A percentile compares a stretch with the other conserved stretches of the same genome.
Evolutionary conservation across 2,797 vertebrate genomes (phyloP).

Genomic region (Otus scops): DNA sequence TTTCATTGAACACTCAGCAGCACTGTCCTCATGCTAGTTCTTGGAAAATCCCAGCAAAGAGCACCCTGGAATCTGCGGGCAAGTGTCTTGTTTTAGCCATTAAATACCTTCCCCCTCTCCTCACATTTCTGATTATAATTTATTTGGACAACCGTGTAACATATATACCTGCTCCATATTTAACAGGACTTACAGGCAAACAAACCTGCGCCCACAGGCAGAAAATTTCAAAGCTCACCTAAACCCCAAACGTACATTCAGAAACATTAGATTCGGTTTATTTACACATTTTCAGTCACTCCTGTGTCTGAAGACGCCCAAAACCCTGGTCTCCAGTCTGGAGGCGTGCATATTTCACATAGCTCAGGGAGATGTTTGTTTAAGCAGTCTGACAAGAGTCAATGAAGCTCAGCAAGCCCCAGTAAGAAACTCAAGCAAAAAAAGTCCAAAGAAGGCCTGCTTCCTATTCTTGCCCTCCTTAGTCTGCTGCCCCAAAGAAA

Average conservation of each 20-base stretch:
- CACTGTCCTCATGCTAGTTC: not conserved
- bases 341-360: not conserved
- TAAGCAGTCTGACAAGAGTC: slow-evolving; percentile 12
- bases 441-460: not conserved
- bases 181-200: slow-evolving; percentile 43
- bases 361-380: slow-evolving; percentile 3
- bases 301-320: not conserved
- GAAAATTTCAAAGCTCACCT: slow-evolving; percentile 36
- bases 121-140: slow-evolving; percentile 21
- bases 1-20: not conserved
- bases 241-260: slow-evolving; percentile 41
- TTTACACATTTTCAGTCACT: slow-evolving; percentile 23
- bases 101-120: not conserved
- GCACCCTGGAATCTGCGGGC: not conserved
- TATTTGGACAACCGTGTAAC: slow-evolving; percentile 30
- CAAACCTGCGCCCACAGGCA: not conserved
- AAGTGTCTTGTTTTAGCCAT: slow-evolving; percentile 2
- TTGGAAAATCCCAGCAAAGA: slow-evolving; percentile 23
- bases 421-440: not conserved
- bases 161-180: slow-evolving; percentile 1
- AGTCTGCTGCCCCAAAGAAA: not conserved
- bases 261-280: slow-evolving; percentile 36
- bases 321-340: slow-evolving; percentile 5
- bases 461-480: not conserved
- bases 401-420: not conserved